Base-by-base conservation (phyloP, 2,113 vertebrate species). In the Castor canadensis region DNA sequence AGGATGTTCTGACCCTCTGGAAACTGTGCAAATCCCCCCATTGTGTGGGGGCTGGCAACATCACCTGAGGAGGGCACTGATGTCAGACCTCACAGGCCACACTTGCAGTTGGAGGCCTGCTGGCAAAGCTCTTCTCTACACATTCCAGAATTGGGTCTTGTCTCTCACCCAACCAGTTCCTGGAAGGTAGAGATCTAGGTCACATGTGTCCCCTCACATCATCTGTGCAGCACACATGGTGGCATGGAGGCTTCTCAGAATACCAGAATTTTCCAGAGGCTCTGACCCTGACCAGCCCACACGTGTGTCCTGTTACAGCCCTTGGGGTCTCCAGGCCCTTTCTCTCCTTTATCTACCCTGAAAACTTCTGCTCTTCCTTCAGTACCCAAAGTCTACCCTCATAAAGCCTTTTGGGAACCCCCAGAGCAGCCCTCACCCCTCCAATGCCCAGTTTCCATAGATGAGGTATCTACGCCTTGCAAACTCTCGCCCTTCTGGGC, bases 161-260 rank as follows among this genome's bases (percentile, higher is more conserved):
- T n/a, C n/a, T 35, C 89, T 92, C 13, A 16, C 64, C 62, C 30
- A 58, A n/a, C 73, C 26, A 71, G 62, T 60, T 87, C 69, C 83
- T 87, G 69, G 73, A 92, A 91, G 82, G 38, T 64, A 76, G 76
- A 84, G 76, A 20, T 84, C 43, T 28, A 54, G 77, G 84, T 35
- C 69, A 22, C 1, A 67, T 67, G 88, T n/a, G 80, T 35, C 35
- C 30, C 49, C 54, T 35, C 60, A 52, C 9, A 38, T 3, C 22
- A 52, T 32, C 45, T 67, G 62, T 12, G 52, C 20, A 40, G 64
- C 76, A 24, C 22, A 6, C 9, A 0, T 0, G 3, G 15, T 24
- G 54, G 60, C 47, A 13, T 2, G 1, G 8, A 56, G 71, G 58
- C 26, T 20, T 26, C 35, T 60, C 10, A 9, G 19, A 64, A 49